Evolutionary conservation across 2,113 vertebrate genomes (phyloP), one percentile per base, ranked within the genome.

Genomic region (Malurus melanocephalus): DNA sequence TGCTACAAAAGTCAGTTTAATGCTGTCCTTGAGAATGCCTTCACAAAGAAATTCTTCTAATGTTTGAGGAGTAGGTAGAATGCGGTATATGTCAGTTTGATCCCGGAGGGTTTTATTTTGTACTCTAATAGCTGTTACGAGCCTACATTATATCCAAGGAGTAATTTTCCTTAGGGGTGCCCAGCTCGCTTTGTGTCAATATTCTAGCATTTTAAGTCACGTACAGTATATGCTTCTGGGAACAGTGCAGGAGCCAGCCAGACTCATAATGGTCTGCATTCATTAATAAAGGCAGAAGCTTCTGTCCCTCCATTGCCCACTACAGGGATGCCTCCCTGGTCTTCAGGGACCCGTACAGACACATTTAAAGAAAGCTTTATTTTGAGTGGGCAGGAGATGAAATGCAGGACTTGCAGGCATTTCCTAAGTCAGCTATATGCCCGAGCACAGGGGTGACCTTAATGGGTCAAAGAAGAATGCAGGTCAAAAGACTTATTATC

Each of bases 161-260:
- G 98, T 98, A 98, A 98, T 98, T 98, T 99, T 99, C 99, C 99
- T 99, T 99, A 98, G 99, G 98, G 99, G 98, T 98, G 98, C 98
- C 97, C 94, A 96, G 98, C 98, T 98, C 92, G 98, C 98, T 98
- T 98, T 98, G 98, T 99, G 99, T 99, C 99, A 99, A 99, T 99
- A 99, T 99, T 98, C 98, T 98, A 99, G 98, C 98, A 99, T 99
- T 99, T 99, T 99, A 98, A 99, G 99, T 99, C 99, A 99, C 99
- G 98, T 99, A 99, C 99, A 98, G 98, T 98, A 98, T 98, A 98
- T 98, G 98, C 98, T 99, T 98, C 98, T 98, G 99, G 99, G 98
- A 99, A 98, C 97, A 97, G 97, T 97, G 97, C 97, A 98, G 98
- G 98, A 99, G 98, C 98, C 98, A 98, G 98, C 98, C 98, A 99